phyloP scores from a whole-genome alignment of 2,113 vertebrate species.

The Taxidea taxus region DNA sequence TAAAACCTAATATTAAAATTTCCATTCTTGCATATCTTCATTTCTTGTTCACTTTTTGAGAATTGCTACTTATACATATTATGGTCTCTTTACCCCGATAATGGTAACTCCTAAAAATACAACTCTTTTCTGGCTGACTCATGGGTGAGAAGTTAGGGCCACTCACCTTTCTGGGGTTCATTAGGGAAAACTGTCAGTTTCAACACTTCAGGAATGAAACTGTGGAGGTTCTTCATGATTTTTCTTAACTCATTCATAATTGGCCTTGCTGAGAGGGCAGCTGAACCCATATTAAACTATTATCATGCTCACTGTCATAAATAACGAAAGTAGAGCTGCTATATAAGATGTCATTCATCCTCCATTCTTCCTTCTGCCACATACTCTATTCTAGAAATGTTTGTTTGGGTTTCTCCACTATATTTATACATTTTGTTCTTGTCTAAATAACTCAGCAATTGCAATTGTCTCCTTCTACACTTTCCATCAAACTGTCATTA shows the following conservation, averaged over 20 bases:
- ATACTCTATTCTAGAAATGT: neutral
- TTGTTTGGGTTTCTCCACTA: neutral
- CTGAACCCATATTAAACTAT: neutral
- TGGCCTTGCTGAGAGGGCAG: neutral
- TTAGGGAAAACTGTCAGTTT: neutral
- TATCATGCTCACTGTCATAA: neutral
- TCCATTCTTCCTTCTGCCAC: neutral
- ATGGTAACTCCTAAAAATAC: neutral
- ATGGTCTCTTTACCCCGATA: neutral
- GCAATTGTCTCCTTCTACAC: neutral
- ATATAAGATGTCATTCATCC: neutral
- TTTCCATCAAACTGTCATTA: neutral
- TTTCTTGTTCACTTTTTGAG: neutral
- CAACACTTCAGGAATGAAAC: neutral
- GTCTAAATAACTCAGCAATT: neutral
- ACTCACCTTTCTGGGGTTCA: neutral
- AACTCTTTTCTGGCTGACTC: neutral
- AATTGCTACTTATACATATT: neutral
- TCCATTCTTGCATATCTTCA: neutral
- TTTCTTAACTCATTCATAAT: neutral
- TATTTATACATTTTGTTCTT: neutral
- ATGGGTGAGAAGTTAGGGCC: accelerated
- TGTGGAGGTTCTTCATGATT: neutral
- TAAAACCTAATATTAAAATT: too few species aligned
- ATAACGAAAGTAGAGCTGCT: neutral